These are phyloP conservation scores for Mantis religiosa DNA, from an alignment of 2,888 invertebrate genomes.

Conservation along the genomic window DNA sequence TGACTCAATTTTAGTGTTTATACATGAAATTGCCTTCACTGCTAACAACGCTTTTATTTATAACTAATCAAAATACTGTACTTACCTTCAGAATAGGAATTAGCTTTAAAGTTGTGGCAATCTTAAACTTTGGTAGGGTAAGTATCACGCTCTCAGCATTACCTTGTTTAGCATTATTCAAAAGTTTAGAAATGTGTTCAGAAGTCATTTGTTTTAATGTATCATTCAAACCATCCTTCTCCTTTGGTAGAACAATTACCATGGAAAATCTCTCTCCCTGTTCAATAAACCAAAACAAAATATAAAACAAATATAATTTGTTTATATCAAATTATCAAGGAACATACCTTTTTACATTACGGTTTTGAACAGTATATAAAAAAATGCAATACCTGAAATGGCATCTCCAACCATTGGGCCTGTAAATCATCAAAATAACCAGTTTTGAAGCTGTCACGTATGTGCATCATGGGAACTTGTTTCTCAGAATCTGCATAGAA, in stretches of 20 bases:
- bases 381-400: neutral
- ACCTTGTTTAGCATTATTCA: neutral
- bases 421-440: neutral
- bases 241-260: neutral
- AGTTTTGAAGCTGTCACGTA: neutral
- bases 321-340: no score
- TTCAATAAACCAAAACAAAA: neutral
- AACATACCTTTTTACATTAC: no score
- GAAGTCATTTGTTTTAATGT: neutral
- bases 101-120: neutral
- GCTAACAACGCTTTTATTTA: no score
- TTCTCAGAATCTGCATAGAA: neutral
- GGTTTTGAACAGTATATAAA: no score
- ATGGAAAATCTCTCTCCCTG: neutral
- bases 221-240: neutral
- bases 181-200: neutral
- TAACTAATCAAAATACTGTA: no score
- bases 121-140: neutral
- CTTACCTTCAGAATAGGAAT: neutral
- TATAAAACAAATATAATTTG: no score
- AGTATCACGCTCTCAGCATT: neutral
- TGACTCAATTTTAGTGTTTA: no score
- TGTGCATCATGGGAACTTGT: neutral
- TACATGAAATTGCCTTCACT: no score
- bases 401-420: neutral